phyloP scores from a whole-genome alignment of 2,113 vertebrate species.

The Catharus fuscescens region DNA sequence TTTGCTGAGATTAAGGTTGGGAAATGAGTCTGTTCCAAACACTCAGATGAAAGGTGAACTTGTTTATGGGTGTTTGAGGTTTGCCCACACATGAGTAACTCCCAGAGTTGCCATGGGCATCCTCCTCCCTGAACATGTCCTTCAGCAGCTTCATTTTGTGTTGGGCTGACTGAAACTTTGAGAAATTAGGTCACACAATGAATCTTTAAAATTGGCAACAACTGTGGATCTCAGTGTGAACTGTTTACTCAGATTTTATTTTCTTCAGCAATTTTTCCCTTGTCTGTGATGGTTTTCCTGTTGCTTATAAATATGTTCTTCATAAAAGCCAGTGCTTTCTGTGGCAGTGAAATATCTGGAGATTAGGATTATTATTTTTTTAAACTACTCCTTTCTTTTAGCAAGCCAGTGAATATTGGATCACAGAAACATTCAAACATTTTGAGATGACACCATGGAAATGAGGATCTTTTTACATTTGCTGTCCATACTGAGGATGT shows the following conservation, averaged over 20 bases:
- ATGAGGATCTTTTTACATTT: neutral
- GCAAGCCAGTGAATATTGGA: neutral
- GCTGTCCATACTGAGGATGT: neutral
- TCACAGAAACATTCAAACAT: neutral
- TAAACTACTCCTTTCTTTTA: neutral
- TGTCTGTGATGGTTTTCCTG: neutral
- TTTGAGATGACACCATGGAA: neutral
- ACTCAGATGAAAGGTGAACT: accelerated
- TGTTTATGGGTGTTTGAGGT: neutral
- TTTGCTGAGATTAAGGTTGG: neutral
- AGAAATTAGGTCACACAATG: neutral
- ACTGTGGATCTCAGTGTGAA: neutral
- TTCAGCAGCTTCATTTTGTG: neutral
- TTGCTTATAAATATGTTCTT: neutral
- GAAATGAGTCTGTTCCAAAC: neutral
- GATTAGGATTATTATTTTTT: neutral
- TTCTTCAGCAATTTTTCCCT: neutral
- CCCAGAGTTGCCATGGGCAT: neutral
- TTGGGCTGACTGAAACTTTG: neutral
- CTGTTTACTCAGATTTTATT: neutral
- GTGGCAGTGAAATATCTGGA: neutral
- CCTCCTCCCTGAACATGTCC: neutral
- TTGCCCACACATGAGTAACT: neutral
- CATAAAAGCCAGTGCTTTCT: neutral
- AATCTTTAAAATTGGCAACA: neutral